Evolutionary conservation across 2,113 vertebrate genomes (phyloP), one percentile per base, ranked within the genome.

Genomic region (Marmota monax): DNA sequence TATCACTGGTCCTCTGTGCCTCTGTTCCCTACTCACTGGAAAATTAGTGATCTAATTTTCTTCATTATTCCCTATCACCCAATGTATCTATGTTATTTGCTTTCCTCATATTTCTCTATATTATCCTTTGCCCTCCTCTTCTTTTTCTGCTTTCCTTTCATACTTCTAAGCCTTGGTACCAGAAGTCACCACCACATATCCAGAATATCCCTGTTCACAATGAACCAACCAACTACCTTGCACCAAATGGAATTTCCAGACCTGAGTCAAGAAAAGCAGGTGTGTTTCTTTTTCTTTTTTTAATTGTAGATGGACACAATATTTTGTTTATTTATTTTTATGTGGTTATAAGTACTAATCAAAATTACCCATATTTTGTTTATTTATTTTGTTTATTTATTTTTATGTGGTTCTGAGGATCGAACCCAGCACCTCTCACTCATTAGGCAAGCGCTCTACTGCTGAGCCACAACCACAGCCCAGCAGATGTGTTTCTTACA

Each of bases 81-180:
- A 93, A 18, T 14, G 39, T 25, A 70, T n/a, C 61, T 42, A 25
- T 3, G 6, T 42, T 88, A 34, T 48, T 78, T 92, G 48, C 23
- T 90, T 93, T 84, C 32, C 29, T 83, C 42, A 87, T 69, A 25
- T 83, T 72, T 80, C 37, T 56, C n/a, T 90, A n/a, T 90, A n/a
- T 27, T 63, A 63, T 63, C 9, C 23, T 51, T 69, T 51, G 11
- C 23, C 61, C 65, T 14, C 25, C n/a, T 76, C 32, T 73, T 74
- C 37, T 77, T 89, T 53, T 18, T 39, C 32, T 77, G 69, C 39
- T 77, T 79, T n/a, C 20, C 61, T 67, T 72, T 88, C 39, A 76
- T n/a, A 56, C 6, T 84, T 92, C 32, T 45, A 88, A 89, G 25
- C 61, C 25, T 84, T 79, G 51, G 16, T 69, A 69, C 3, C 84